Conservation (phyloP, 2,113 vertebrate genomes). For the Notothenia coriiceps region DNA sequence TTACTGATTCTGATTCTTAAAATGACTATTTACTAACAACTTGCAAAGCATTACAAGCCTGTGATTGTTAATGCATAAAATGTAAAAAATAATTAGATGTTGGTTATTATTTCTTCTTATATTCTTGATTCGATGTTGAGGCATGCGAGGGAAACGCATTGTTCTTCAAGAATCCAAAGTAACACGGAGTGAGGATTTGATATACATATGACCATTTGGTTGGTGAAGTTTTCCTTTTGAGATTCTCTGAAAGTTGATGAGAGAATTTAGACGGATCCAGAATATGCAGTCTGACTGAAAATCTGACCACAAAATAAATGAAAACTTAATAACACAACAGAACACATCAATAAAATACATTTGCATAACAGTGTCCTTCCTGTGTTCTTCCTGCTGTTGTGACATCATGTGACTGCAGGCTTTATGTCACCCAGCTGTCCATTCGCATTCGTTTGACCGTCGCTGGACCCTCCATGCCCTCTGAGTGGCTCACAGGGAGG, state of each 20-base stretch:
- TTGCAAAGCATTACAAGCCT: neutral
- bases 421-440: conserved; percentile 95
- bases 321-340: conserved; percentile 40
- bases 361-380: conserved; percentile 65
- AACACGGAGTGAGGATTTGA: too few relatives aligned
- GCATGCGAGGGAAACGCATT: too few relatives aligned
- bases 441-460: conserved; percentile 94
- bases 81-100: too few relatives aligned
- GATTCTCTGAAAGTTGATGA: conserved; percentile 7
- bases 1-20: too few relatives aligned
- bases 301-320: conserved; percentile 11
- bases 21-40: too few relatives aligned
- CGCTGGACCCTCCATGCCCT: conserved; percentile 87
- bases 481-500: conserved; percentile 84
- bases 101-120: too few relatives aligned
- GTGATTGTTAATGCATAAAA: too few relatives aligned
- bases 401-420: neutral
- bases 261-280: neutral
- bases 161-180: neutral
- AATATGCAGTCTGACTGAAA: conserved; percentile 3
- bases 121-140: too few relatives aligned
- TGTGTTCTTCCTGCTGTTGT: conserved; percentile 34
- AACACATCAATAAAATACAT: conserved; percentile 45
- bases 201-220: too few relatives aligned
- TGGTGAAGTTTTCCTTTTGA: too few relatives aligned